These are phyloP conservation scores for Ophion costatus DNA, from an alignment of 2,888 invertebrate genomes.

Conservation along the genomic window DNA sequence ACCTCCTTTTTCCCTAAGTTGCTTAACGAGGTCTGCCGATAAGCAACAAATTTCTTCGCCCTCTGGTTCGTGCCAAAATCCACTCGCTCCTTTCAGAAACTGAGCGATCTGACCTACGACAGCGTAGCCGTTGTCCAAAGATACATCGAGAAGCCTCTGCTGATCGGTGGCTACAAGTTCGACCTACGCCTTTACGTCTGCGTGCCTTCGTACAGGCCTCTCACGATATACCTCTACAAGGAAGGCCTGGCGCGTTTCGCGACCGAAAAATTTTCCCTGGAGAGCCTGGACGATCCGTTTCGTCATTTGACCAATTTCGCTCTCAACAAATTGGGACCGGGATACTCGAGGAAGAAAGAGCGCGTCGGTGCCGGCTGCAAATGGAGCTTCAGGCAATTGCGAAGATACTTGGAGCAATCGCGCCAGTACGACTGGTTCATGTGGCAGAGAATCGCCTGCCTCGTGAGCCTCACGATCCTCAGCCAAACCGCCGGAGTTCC, in stretches of 20 bases:
- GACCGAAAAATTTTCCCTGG: conserved; percentile 93
- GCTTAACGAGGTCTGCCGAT: neutral
- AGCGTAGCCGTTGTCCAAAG: conserved; percentile 92
- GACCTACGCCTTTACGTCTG: conserved; percentile 96
- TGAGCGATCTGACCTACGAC: conserved; percentile 91
- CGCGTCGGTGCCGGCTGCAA: conserved; percentile 93
- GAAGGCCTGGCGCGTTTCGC: conserved; percentile 93
- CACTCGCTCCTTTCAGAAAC: conserved; percentile 85
- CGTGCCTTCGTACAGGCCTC: conserved; percentile 93
- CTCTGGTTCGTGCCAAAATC: neutral
- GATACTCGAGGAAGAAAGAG: conserved; percentile 92
- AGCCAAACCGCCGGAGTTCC: conserved; percentile 90
- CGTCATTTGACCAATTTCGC: conserved; percentile 96
- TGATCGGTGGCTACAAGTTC: conserved; percentile 96
- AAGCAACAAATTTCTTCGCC: too few species aligned
- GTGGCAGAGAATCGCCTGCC: conserved; percentile 91
- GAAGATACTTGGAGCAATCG: conserved; percentile 89
- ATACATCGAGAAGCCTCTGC: conserved; percentile 90
- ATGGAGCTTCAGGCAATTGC: conserved; percentile 92
- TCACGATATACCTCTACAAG: conserved; percentile 94
- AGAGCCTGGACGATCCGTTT: conserved; percentile 92
- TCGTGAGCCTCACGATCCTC: conserved; percentile 91
- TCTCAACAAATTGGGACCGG: conserved; percentile 94
- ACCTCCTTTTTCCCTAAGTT: neutral
- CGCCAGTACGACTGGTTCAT: conserved; percentile 92